Conservation (phyloP, 2,113 vertebrate species). For the Ginglymostoma cirratum region DNA sequence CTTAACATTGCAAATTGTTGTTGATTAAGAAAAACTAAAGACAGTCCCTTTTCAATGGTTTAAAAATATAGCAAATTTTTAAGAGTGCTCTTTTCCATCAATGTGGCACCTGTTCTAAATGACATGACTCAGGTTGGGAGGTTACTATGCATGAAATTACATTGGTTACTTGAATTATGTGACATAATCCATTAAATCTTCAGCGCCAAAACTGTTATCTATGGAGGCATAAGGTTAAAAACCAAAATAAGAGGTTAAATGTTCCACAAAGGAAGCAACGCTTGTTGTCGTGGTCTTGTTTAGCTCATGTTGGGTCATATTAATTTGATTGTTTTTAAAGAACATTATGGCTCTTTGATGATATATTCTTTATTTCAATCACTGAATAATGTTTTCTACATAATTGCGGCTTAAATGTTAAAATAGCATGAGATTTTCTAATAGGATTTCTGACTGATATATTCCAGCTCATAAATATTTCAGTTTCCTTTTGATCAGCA, state of each 20-base stretch:
- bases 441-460: not conserved
- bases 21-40: not conserved
- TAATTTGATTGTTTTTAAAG: slow-evolving; percentile 1
- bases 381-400: not conserved
- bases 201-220: not conserved
- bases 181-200: not conserved
- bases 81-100: not conserved
- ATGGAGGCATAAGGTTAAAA: not conserved
- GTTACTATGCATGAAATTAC: not conserved
- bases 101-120: slow-evolving; percentile 12
- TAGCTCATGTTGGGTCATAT: not conserved
- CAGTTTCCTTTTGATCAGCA: slow-evolving; percentile 8
- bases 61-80: no score
- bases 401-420: slow-evolving; percentile 27
- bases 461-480: slow-evolving; percentile 3
- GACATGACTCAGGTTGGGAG: not conserved
- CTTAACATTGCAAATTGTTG: not conserved
- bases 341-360: not conserved
- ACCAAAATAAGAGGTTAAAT: not conserved
- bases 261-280: not conserved
- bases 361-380: slow-evolving; percentile 1
- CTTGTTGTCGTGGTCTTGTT: not conserved
- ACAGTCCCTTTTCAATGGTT: no score
- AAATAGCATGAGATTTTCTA: not conserved
- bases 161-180: not conserved